Evolutionary conservation across 2,888 invertebrate species (phyloP).

Genomic region (Flexamia atlantica): DNA sequence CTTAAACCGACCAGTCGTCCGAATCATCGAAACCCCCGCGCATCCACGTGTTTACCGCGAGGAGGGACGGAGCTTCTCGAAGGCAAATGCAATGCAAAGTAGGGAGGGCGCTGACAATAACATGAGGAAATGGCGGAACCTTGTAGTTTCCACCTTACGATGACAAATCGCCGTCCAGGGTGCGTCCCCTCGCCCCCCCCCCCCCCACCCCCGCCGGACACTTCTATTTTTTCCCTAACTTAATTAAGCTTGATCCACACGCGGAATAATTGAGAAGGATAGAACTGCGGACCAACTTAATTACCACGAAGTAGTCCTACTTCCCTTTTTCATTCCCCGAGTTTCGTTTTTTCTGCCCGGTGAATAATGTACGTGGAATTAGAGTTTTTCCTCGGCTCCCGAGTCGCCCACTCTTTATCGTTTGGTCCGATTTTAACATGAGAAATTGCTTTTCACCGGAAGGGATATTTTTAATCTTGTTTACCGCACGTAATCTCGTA

Average conservation of each 20-base stretch:
- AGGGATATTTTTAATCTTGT: slow-evolving; percentile 59
- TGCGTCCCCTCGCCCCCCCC: slow-evolving; percentile 34
- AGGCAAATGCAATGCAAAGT: slow-evolving; percentile 60
- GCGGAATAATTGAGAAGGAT: slow-evolving; percentile 66
- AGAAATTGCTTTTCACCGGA: slow-evolving; percentile 56
- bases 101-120: slow-evolving; percentile 50
- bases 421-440: slow-evolving; percentile 57
- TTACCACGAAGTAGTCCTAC: slow-evolving; percentile 53
- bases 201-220: slow-evolving; percentile 51
- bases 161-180: slow-evolving; percentile 68
- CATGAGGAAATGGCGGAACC: slow-evolving; percentile 63
- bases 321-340: slow-evolving; percentile 47
- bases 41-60: not conserved
- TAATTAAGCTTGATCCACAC: slow-evolving; percentile 65
- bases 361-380: slow-evolving; percentile 60
- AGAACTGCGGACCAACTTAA: slow-evolving; percentile 52
- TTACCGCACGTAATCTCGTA: slow-evolving; percentile 26
- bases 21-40: too few relatives aligned
- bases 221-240: slow-evolving; percentile 64
- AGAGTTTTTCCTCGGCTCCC: slow-evolving; percentile 45
- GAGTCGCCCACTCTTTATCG: slow-evolving; percentile 57
- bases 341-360: slow-evolving; percentile 43
- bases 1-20: too few relatives aligned
- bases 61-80: slow-evolving; percentile 35
- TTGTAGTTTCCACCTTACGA: slow-evolving; percentile 65